phyloP scores from a whole-genome alignment of 2,797 vertebrate species.

The Rallus crepitans region DNA sequence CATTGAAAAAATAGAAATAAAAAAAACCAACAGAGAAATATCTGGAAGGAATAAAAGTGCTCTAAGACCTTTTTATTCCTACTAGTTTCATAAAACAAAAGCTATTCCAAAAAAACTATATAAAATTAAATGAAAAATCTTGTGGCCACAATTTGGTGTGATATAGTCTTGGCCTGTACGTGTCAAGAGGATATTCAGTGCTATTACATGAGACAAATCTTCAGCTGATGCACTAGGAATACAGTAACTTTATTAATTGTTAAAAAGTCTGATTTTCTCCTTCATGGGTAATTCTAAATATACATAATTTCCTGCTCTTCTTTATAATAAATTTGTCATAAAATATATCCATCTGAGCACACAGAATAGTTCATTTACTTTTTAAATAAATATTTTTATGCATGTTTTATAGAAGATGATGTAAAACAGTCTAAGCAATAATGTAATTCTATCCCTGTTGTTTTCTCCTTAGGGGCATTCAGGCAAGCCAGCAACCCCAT shows the following conservation, averaged over 20 bases:
- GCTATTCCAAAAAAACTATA: not conserved
- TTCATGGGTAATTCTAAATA: not conserved
- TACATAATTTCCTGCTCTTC: not conserved
- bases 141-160: not conserved
- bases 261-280: not conserved
- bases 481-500: not conserved
- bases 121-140: not conserved
- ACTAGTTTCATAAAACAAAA: not conserved
- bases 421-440: not conserved
- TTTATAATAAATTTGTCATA: not conserved
- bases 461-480: not conserved
- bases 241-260: not conserved
- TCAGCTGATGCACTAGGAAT: not conserved
- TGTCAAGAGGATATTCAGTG: not conserved
- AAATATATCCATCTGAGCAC: not conserved
- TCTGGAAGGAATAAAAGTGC: not conserved
- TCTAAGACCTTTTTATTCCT: not conserved
- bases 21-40: not conserved
- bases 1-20: not conserved
- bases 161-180: not conserved
- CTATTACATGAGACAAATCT: not conserved
- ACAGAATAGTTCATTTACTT: not conserved
- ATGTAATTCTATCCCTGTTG: not conserved
- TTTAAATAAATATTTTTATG: not conserved
- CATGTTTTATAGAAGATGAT: not conserved